Evolutionary conservation across 2,888 invertebrate genomes (phyloP), one percentile per base, ranked within the genome.

Genomic region (Epistrophe eligans): DNA sequence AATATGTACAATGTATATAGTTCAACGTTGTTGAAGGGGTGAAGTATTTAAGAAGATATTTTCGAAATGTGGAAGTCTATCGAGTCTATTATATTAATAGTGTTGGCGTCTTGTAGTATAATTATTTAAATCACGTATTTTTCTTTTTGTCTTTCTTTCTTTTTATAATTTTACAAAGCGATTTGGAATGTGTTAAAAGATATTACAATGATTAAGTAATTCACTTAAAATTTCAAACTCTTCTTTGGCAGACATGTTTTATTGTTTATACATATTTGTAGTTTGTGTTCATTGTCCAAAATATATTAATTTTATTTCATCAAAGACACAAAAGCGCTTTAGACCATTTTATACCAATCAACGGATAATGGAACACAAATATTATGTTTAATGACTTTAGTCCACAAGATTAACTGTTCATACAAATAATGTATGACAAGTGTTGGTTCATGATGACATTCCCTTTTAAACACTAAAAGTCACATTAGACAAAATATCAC

Each of bases 111-210:
- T 38, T 67, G 38, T 38, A 35, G 19, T 40, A 62, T 19, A 8
- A 9, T 15, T 15, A 67, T 67, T 67, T 19, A 17, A 48, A 66
- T 32, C 35, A 38, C 50, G 50, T 50, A 50, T 1, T 50, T 35
- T 66, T 35, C 0, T 35, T 40, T 17, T 48, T 45, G 32, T 48
- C 32, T 48, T 13, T 17, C 7, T 32, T 24, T 24, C 24, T 24
- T 24, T 24, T 24, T 1, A 24, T 2, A 24, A 32, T 5, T 32
- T 0, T 32, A 48, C 48, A n/a, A 35, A 66, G 8, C 13, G 17
- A 11, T 11, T 28, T 45, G 64, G 45, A 66, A 66, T 66, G 64
- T 66, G 32, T 48, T 32, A n/a, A 24, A 15, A 32, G 17, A 32
- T 48, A 32, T 48, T 24, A 24, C 3, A 3, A 1, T 24, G 1